Evolutionary conservation across 2,113 vertebrate genomes (phyloP), one percentile per base, ranked within the genome.

Genomic region (Cavia porcellus): DNA sequence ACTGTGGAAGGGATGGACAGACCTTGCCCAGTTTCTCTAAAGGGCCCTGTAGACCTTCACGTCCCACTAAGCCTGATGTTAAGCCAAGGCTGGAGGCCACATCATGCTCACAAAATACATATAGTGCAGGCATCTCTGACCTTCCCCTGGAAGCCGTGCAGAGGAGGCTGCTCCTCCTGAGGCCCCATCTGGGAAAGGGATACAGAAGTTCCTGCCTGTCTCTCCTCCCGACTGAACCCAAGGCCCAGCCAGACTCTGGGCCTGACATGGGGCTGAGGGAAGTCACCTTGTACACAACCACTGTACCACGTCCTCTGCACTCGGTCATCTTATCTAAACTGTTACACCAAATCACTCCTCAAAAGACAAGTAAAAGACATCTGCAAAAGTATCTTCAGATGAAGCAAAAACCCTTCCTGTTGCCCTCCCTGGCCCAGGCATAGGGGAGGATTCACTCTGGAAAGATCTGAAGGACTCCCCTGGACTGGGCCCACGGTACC

Each of bases 401-500:
- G 11, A 70, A 87, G 12, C 28, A 28, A 2, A 3, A 0, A 52
- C 28, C 20, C 64, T 35, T 59, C 20, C 30, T 14, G 6, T 7
- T 28, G 42, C 68, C 20, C 32, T 57, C 45, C 10, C 3, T 28
- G 83, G 20, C n/a, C 50, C 17, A 61, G 12, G 14, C 5, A 32
- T 3, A 28, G 11, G 66, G 47, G 82, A 81, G 55, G 87, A 77
- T 8, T 52, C 11, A 38, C 35, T 84, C 35, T 38, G 38, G 14
- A 10, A 2, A 19, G 38, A 20, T 12, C 4, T 5, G 20, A 64
- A 68, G 17, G 15, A 30, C 8, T 28, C 55, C 59, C 15, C 1
- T 0, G 82, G 19, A 28, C 17, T 3, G 1, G 35, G 13, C 75
- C 61, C 35, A 11, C 32, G 20, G 85, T 97, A 99, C 99, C 99